phyloP scores from a whole-genome alignment of 1,140 invertebrate genomes.

The Frieseomelitta varia region DNA sequence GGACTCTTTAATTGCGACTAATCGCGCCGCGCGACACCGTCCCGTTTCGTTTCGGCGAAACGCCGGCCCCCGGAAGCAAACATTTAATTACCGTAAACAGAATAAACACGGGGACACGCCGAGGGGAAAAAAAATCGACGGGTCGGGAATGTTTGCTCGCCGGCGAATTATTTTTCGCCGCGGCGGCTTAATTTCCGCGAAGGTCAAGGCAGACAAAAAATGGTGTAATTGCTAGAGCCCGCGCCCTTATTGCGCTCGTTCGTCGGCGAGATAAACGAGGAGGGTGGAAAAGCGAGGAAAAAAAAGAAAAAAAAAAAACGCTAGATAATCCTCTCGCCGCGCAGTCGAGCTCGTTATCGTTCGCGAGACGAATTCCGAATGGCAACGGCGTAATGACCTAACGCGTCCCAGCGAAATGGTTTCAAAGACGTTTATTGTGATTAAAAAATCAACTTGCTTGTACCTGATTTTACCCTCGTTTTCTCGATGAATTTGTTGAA shows the following conservation, averaged over 20 bases:
- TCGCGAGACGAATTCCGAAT: background rate
- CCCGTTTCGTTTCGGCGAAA: background rate
- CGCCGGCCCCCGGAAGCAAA: background rate
- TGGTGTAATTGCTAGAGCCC: conserved; percentile 3
- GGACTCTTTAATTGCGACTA: background rate
- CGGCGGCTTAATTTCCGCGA: conserved; percentile 11
- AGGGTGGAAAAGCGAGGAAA: conserved; percentile 4
- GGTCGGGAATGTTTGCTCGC: background rate
- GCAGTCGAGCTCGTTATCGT: conserved; percentile 3
- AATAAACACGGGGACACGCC: background rate
- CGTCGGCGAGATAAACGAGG: conserved; percentile 4
- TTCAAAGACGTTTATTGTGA: background rate
- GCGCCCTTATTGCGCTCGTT: conserved; percentile 5
- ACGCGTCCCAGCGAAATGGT: background rate
- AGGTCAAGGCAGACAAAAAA: conserved; percentile 22
- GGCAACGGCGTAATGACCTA: background rate
- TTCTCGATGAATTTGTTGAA: too few relatives aligned
- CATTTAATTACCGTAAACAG: conserved; percentile 21
- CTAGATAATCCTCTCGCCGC: background rate
- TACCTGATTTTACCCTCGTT: background rate
- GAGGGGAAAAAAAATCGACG: background rate
- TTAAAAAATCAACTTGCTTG: background rate
- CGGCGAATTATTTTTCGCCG: conserved; percentile 12
- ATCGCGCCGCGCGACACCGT: conserved; percentile 4
- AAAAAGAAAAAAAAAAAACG: too few relatives aligned